Conservation (phyloP, 2,797 vertebrate species). For the Hippocampus kuda region DNA sequence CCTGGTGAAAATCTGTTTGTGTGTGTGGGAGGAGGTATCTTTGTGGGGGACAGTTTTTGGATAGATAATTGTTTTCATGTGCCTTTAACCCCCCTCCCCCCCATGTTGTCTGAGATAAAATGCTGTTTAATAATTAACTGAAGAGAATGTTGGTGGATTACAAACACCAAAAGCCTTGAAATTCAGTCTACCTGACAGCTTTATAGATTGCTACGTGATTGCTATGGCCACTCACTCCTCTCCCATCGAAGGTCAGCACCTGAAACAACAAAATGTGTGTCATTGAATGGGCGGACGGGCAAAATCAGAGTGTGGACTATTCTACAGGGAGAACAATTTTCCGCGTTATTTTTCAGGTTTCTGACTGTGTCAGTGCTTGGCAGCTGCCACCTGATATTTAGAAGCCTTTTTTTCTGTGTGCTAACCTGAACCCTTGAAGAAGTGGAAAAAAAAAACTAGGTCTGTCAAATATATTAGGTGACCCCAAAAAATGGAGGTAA, state of each 20-base stretch:
- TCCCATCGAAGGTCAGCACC: constrained; percentile 90
- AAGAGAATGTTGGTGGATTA: background rate
- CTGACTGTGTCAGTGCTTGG: constrained; percentile 42
- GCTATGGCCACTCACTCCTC: constrained; percentile 85
- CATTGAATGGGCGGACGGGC: constrained; percentile 27
- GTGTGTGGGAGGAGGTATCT: constrained; percentile 19
- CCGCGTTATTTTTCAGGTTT: constrained; percentile 26
- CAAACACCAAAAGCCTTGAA: background rate
- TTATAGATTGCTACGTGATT: constrained; percentile 81
- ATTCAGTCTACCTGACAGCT: constrained; percentile 63
- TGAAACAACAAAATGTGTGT: constrained; percentile 58
- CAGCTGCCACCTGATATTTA: constrained; percentile 55
- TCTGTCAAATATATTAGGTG: too few species aligned
- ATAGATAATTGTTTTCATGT: background rate
- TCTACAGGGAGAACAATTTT: constrained; percentile 20
- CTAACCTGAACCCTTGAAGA: constrained; percentile 44
- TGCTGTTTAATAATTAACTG: constrained; percentile 32
- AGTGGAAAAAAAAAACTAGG: constrained; percentile 31
- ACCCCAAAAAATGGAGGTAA: too few species aligned
- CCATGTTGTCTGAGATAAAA: constrained; percentile 12
- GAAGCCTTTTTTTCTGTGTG: constrained; percentile 46
- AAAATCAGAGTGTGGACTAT: constrained; percentile 10
- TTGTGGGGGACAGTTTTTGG: background rate
- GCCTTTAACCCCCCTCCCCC: background rate
- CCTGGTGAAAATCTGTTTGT: constrained; percentile 19